Conservation (phyloP, 2,888 invertebrate species). For the Aphodius granarius region DNA sequence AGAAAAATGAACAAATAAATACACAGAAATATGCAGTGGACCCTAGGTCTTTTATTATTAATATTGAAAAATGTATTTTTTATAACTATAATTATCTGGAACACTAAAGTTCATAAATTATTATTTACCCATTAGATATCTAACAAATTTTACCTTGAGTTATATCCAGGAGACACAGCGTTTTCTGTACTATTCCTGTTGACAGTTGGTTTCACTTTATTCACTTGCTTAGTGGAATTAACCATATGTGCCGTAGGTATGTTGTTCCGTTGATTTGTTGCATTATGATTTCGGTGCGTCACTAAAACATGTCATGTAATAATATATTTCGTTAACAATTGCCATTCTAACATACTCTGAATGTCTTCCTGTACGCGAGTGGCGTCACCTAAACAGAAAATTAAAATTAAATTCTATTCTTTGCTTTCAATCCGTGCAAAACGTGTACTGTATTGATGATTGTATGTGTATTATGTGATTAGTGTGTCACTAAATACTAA, state of each 20-base stretch:
- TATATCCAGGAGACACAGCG: slow-evolving; percentile 69
- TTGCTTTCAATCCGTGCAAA: not conserved
- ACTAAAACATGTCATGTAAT: slow-evolving; percentile 56
- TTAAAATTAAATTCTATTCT: not conserved
- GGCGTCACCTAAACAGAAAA: slow-evolving; percentile 68
- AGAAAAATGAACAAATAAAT: not conserved
- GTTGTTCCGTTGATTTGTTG: slow-evolving; percentile 68
- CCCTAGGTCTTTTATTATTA: not conserved
- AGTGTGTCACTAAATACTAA: not conserved
- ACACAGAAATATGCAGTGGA: not conserved
- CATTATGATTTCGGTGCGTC: slow-evolving; percentile 80
- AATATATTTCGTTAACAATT: not conserved
- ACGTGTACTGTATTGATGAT: not conserved
- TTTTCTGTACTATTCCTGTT: slow-evolving; percentile 77
- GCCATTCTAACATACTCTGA: slow-evolving; percentile 65
- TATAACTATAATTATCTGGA: no score
- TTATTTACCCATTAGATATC: not conserved
- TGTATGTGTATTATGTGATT: not conserved
- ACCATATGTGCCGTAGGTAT: slow-evolving; percentile 68
- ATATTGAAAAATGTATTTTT: no score
- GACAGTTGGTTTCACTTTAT: slow-evolving; percentile 87
- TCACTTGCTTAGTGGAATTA: slow-evolving; percentile 82
- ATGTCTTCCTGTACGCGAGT: slow-evolving; percentile 74
- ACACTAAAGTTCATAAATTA: no score
- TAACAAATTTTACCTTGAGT: slow-evolving; percentile 57